Evolutionary conservation across 2,113 vertebrate species (phyloP).

Genomic region (Ursus arctos): DNA sequence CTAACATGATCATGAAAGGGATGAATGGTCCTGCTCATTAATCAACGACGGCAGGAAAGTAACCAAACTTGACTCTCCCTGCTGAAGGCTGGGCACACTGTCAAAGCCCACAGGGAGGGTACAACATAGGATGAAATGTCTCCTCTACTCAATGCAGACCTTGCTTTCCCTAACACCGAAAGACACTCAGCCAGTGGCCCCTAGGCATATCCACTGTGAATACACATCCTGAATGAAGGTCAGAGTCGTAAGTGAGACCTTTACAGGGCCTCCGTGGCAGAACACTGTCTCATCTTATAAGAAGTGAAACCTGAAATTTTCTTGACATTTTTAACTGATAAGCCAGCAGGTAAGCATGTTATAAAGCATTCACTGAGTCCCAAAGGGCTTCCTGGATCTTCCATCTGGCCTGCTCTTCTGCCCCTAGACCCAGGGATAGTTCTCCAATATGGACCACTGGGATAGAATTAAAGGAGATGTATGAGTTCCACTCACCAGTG

Average conservation of each 20-base stretch:
- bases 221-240: not conserved
- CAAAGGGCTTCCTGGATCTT: not conserved
- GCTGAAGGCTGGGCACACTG: not conserved
- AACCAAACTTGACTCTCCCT: not conserved
- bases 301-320: not conserved
- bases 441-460: not conserved
- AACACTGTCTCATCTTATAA: not conserved
- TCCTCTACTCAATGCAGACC: not conserved
- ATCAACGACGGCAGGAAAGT: slow-evolving; percentile 33
- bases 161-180: not conserved
- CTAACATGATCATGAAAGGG: slow-evolving; percentile 25
- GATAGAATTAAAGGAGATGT: not conserved
- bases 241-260: not conserved
- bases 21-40: slow-evolving; percentile 54
- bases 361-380: not conserved
- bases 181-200: not conserved
- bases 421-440: not conserved
- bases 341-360: not conserved
- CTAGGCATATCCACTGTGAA: not conserved
- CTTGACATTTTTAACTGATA: not conserved
- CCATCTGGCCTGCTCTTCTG: not conserved
- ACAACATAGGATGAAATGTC: not conserved
- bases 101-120: not conserved
- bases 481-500: not conserved
- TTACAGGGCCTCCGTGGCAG: not conserved